These are phyloP conservation scores for Torymus texanus DNA, from an alignment of 2,888 invertebrate species.

Conservation along the genomic window DNA sequence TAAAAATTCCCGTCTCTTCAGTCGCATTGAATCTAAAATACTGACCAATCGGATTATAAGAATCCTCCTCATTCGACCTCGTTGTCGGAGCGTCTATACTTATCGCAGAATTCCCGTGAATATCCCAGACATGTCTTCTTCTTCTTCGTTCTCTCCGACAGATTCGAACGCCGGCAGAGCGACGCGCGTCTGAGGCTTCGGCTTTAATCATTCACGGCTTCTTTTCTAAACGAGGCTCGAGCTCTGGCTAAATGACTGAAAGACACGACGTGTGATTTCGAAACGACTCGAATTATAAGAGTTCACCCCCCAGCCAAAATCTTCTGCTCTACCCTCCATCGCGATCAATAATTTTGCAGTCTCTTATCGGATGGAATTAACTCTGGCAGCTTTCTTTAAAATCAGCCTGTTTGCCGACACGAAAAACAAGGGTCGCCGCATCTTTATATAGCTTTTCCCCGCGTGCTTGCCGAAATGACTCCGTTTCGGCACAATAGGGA, in stretches of 20 bases:
- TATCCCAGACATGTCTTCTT: constrained; percentile 24
- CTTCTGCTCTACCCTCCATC: not conserved
- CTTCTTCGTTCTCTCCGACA: constrained; percentile 10
- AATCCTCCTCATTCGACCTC: constrained; percentile 22
- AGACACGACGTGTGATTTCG: constrained; percentile 29
- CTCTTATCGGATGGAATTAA: constrained; percentile 5
- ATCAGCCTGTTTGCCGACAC: not conserved
- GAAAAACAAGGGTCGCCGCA: not conserved
- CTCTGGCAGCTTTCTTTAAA: constrained; percentile 7
- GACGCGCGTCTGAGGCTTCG: constrained; percentile 40
- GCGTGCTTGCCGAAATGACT: not conserved
- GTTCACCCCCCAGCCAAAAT: not conserved
- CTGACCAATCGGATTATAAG: constrained; percentile 50
- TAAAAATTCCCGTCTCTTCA: constrained; percentile 13
- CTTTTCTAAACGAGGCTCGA: constrained; percentile 37
- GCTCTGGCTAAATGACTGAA: constrained; percentile 35
- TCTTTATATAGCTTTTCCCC: constrained; percentile 22
- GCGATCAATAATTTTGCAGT: constrained; percentile 26
- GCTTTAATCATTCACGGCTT: constrained; percentile 39
- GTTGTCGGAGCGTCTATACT: constrained; percentile 29
- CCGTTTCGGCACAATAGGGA: constrained; percentile 27
- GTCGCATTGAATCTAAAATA: constrained; percentile 44
- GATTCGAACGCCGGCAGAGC: constrained; percentile 30
- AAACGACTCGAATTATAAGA: constrained; percentile 9
- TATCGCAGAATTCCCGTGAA: constrained; percentile 30